Conservation (phyloP, 92 coral and sea anemone species). For the Actinernus sp. region DNA sequence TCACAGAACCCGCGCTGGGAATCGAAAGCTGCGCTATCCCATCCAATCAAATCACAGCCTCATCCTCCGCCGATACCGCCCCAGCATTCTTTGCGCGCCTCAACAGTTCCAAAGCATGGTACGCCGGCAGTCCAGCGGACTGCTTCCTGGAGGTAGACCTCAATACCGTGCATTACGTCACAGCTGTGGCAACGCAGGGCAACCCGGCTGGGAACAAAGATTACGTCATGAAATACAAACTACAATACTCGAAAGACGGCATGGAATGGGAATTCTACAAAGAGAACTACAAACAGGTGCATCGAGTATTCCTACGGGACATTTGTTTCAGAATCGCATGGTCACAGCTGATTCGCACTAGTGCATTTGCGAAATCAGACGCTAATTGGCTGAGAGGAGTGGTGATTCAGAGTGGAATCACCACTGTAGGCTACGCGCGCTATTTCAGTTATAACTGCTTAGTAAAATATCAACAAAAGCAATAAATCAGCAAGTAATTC, state of each 20-base stretch:
- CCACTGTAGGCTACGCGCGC: no score
- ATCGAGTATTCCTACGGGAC: background rate
- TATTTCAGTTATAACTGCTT: no score
- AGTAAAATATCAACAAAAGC: no score
- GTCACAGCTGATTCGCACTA: no score
- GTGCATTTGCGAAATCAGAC: no score
- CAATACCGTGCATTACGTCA: constrained; percentile 42
- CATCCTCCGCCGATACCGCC: constrained; percentile 55
- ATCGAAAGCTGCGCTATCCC: constrained; percentile 53
- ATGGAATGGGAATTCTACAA: constrained; percentile 50
- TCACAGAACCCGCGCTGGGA: constrained; percentile 30
- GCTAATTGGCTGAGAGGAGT: no score
- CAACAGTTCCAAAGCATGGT: constrained; percentile 56
- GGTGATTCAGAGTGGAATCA: no score
- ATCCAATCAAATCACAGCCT: constrained; percentile 49
- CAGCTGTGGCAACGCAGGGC: constrained; percentile 72
- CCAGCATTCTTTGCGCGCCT: constrained; percentile 73
- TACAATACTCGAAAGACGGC: constrained; percentile 61
- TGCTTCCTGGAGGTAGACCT: constrained; percentile 64
- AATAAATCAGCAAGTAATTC: no score
- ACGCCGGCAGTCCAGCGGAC: constrained; percentile 61
- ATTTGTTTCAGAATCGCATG: no score
- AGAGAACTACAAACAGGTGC: constrained; percentile 41
- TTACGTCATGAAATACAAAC: constrained; percentile 56
- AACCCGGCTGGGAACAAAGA: constrained; percentile 68